Conservation (phyloP, 2,797 vertebrate species). For the Melopsittacus undulatus region DNA sequence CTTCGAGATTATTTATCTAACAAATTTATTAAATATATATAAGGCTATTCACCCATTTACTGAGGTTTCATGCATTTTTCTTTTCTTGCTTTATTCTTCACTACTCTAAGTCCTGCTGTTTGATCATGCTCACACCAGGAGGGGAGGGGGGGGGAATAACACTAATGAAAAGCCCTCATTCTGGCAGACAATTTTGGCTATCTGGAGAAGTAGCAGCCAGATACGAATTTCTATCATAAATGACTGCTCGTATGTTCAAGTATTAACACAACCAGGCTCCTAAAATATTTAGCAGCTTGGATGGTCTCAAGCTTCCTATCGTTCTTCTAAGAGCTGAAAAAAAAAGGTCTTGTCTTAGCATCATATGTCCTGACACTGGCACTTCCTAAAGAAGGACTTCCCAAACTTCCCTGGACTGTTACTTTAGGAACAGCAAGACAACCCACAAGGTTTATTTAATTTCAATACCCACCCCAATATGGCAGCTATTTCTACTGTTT, state of each 20-base stretch:
- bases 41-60: conserved; percentile 77
- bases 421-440: conserved; percentile 95
- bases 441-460: conserved; percentile 84
- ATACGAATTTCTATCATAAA: conserved; percentile 73
- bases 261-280: conserved; percentile 76
- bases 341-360: conserved; percentile 56
- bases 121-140: conserved; percentile 93
- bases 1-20: conserved; percentile 75
- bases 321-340: conserved; percentile 67
- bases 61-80: conserved; percentile 90
- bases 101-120: conserved; percentile 92
- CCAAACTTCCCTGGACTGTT: conserved; percentile 86
- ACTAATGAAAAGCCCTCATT: conserved; percentile 67
- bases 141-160: conserved; percentile 60
- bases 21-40: conserved; percentile 75
- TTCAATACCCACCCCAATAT: conserved; percentile 77
- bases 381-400: conserved; percentile 66
- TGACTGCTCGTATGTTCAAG: conserved; percentile 64
- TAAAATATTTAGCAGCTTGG: conserved; percentile 79
- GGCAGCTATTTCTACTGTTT: conserved; percentile 80
- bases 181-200: conserved; percentile 74
- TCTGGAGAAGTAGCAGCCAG: conserved; percentile 76
- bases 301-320: conserved; percentile 71
- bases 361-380: conserved; percentile 65
- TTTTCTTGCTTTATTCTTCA: conserved; percentile 75